A percentile compares a stretch with the other conserved stretches of the same genome.
Evolutionary conservation across 2,113 vertebrate genomes (phyloP).

Genomic region (Neolamprologus sp.): DNA sequence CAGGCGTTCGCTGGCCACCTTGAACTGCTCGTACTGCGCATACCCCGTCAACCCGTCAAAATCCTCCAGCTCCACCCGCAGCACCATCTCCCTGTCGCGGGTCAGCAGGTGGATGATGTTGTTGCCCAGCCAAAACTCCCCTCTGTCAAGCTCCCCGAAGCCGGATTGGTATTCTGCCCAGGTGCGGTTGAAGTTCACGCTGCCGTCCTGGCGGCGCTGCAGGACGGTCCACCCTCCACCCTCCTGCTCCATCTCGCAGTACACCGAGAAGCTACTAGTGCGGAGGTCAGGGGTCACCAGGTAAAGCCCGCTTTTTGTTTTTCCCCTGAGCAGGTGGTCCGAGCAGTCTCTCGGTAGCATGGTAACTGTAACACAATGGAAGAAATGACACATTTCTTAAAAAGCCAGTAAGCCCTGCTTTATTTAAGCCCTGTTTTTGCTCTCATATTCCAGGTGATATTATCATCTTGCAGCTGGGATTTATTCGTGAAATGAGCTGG

Average conservation of each 20-base stretch:
- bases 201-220: constrained; percentile 83
- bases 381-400: not conserved
- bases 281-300: constrained; percentile 75
- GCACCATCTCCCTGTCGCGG: constrained; percentile 81
- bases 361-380: not conserved
- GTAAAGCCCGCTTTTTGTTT: constrained; percentile 74
- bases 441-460: not conserved
- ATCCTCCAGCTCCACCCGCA: constrained; percentile 91
- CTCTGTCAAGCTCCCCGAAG: constrained; percentile 78
- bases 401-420: not conserved
- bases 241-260: constrained; percentile 85
- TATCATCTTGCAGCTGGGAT: not conserved
- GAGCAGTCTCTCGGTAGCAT: constrained; percentile 80
- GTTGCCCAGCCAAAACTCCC: constrained; percentile 94
- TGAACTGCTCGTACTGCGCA: constrained; percentile 84
- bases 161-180: constrained; percentile 88
- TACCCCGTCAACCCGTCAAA: constrained; percentile 75
- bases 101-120: constrained; percentile 87
- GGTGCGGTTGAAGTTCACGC: constrained; percentile 83
- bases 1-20: constrained; percentile 83
- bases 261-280: constrained; percentile 77
- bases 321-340: constrained; percentile 71
- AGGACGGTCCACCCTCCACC: constrained; percentile 91
- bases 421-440: not conserved
- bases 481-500: not conserved